Percentiles rank a stretch among this genome's conserved stretches.
These are phyloP conservation scores for Astur gentilis DNA, from an alignment of 2,113 vertebrate genomes.

Conservation along the genomic window DNA sequence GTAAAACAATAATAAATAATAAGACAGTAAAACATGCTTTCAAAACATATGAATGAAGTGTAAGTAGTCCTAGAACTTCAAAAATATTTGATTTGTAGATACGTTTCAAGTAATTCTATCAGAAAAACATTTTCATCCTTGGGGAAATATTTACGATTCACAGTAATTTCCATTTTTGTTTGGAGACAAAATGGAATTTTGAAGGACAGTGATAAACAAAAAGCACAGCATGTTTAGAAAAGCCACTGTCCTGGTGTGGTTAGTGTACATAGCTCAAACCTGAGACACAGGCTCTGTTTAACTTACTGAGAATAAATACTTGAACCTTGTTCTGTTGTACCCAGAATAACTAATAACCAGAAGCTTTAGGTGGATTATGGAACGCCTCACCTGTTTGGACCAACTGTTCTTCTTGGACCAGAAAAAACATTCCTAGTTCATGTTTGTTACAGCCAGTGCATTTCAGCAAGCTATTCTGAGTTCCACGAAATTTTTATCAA, in stretches of 20 bases:
- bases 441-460: neutral
- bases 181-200: neutral
- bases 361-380: neutral
- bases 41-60: neutral
- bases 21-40: neutral
- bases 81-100: neutral
- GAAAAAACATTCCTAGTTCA: neutral
- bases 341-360: neutral
- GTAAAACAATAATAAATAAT: neutral
- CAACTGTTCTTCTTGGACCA: neutral
- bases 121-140: neutral
- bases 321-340: neutral
- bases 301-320: neutral
- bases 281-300: neutral
- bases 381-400: neutral
- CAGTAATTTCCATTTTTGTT: neutral
- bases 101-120: neutral
- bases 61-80: neutral
- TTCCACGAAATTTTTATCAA: neutral
- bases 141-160: neutral
- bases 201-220: neutral
- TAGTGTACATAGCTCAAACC: neutral
- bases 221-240: neutral
- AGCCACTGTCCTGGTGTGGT: neutral
- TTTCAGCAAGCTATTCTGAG: neutral